A percentile compares a stretch with the other conserved stretches of the same genome.
Conservation (phyloP, 2,113 vertebrate species). For the Paracanthobrama guichenoti region DNA sequence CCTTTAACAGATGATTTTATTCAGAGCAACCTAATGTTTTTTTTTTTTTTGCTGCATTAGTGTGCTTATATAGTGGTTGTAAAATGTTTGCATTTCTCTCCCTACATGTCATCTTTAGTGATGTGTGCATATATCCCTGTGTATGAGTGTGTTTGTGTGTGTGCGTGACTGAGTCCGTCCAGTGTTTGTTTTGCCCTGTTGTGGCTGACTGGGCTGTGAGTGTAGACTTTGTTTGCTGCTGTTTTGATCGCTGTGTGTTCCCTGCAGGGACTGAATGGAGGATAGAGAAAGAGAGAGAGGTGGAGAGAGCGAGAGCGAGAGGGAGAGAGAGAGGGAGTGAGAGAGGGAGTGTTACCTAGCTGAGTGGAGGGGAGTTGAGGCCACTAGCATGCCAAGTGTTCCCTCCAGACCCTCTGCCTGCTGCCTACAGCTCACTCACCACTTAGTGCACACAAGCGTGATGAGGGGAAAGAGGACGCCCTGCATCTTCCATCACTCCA, state of each 20-base stretch:
- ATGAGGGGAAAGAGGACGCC: constrained; percentile 52
- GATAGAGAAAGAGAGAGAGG: constrained; percentile 30
- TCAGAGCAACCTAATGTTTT: too few relatives aligned
- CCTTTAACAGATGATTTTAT: too few relatives aligned
- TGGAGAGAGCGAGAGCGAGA: neutral
- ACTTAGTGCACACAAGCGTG: constrained; percentile 61
- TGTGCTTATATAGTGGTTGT: constrained; percentile 22
- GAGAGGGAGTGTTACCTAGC: constrained; percentile 53
- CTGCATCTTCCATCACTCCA: constrained; percentile 26
- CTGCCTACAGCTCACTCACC: constrained; percentile 57
- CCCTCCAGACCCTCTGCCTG: constrained; percentile 51
- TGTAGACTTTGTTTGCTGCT: constrained; percentile 51
- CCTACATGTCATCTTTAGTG: constrained; percentile 32
- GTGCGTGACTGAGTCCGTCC: constrained; percentile 21
- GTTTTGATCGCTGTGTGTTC: constrained; percentile 53
- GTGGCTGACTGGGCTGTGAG: constrained; percentile 50
- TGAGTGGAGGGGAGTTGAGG: constrained; percentile 50
- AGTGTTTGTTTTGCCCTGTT: constrained; percentile 57
- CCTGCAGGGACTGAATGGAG: constrained; percentile 40
- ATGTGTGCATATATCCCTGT: neutral
- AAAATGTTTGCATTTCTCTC: constrained; percentile 19
- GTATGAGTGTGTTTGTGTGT: constrained; percentile 27
- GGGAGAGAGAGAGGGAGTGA: constrained; percentile 32
- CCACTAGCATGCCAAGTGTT: constrained; percentile 59
- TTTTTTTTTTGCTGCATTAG: neutral